These are phyloP conservation scores for Colletes gigas DNA, from an alignment of 1,140 invertebrate species.

Conservation along the genomic window DNA sequence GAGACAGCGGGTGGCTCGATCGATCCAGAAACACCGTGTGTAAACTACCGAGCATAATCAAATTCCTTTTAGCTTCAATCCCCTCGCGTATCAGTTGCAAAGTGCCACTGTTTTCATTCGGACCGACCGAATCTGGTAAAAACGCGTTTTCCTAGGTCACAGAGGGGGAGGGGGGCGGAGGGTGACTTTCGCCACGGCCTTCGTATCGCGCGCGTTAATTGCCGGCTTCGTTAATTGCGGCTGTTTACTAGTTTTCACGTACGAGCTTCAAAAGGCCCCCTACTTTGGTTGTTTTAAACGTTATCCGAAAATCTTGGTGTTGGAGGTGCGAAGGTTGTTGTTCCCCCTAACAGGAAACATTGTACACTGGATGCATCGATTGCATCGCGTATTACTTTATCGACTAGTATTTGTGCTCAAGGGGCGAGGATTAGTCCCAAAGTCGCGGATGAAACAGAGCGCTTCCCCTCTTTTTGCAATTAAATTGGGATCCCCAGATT, in stretches of 20 bases:
- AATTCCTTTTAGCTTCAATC: conserved; percentile 65
- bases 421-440: too few relatives aligned
- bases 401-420: too few relatives aligned
- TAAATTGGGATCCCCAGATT: too few relatives aligned
- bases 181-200: not conserved
- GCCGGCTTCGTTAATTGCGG: conserved; percentile 38
- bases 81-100: conserved; percentile 44
- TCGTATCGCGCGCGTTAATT: conserved; percentile 39
- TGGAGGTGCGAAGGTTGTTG: too few relatives aligned
- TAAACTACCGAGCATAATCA: conserved; percentile 69
- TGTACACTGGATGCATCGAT: too few relatives aligned
- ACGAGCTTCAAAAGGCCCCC: too few relatives aligned
- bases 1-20: conserved; percentile 57
- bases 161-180: not conserved
- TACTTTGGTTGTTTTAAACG: too few relatives aligned
- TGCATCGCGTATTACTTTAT: too few relatives aligned
- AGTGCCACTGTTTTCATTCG: conserved; percentile 60
- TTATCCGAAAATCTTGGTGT: too few relatives aligned
- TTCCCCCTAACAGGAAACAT: too few relatives aligned
- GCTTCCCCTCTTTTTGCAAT: too few relatives aligned
- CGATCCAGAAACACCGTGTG: conserved; percentile 68
- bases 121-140: conserved; percentile 36
- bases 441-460: too few relatives aligned
- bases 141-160: conserved; percentile 29
- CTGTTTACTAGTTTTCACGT: conserved; percentile 49